These are phyloP conservation scores for Trachelus tabidus DNA, from an alignment of 2,888 invertebrate species.

Conservation along the genomic window DNA sequence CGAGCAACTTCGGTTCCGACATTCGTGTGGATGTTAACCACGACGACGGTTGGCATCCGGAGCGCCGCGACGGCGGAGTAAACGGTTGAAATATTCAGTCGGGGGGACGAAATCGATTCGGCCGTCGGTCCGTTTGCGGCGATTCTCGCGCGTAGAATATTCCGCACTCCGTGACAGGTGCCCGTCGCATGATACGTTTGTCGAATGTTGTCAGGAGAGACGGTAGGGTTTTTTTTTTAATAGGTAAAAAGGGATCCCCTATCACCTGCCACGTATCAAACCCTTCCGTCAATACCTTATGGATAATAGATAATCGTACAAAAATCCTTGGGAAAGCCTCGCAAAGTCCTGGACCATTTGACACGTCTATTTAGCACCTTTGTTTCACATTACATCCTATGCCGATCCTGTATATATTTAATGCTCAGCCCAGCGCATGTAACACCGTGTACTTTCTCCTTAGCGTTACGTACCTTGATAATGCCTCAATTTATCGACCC, in stretches of 20 bases:
- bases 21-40: neutral
- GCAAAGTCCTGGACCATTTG: neutral
- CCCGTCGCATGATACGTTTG: conserved; percentile 24
- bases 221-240: conserved; percentile 2
- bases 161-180: conserved; percentile 39
- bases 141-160: conserved; percentile 19
- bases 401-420: conserved; percentile 16
- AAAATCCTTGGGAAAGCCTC: neutral
- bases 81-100: conserved; percentile 7
- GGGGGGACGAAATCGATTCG: conserved; percentile 14
- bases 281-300: neutral
- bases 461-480: conserved; percentile 36
- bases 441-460: neutral
- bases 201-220: conserved; percentile 14
- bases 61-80: neutral
- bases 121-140: conserved; percentile 6
- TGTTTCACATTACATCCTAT: conserved; percentile 30
- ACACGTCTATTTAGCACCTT: conserved; percentile 34
- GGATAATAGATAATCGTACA: neutral
- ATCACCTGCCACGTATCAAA: conserved; percentile 33
- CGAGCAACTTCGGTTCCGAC: neutral
- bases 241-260: neutral
- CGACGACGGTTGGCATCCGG: neutral
- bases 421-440: neutral
- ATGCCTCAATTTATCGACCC: conserved; percentile 50